phyloP scores from a whole-genome alignment of 2,888 invertebrate genomes.

The Hesperia comma region DNA sequence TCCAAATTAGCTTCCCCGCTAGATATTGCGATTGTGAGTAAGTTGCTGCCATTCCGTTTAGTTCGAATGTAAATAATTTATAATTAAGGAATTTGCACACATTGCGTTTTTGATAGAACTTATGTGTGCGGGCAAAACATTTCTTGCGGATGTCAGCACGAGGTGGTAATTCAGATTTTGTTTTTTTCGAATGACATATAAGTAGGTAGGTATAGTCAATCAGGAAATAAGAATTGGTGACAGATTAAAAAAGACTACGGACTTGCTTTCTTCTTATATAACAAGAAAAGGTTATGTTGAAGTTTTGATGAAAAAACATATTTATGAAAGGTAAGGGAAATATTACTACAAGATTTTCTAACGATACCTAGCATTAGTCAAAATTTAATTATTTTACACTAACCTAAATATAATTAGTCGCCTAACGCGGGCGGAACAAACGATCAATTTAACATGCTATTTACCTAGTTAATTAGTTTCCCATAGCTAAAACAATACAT shows the following conservation, averaged over 20 bases:
- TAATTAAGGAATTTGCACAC: background rate
- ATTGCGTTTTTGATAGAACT: background rate
- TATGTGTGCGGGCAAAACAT: background rate
- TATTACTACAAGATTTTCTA: too few species aligned
- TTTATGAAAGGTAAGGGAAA: too few species aligned
- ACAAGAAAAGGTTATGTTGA: too few species aligned
- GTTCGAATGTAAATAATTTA: conserved; percentile 12
- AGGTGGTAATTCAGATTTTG: background rate
- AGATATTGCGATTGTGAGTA: conserved; percentile 14
- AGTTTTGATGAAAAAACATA: too few species aligned
- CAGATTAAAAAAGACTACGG: too few species aligned
- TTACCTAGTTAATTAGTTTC: conserved; percentile 7
- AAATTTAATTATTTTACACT: too few species aligned
- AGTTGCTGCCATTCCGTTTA: conserved; percentile 5
- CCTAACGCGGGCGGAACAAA: conserved; percentile 5
- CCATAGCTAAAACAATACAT: conserved; percentile 9
- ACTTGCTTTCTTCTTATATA: too few species aligned
- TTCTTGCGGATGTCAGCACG: background rate
- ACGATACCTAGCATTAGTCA: too few species aligned
- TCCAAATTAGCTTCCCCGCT: conserved; percentile 18
- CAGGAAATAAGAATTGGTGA: too few species aligned
- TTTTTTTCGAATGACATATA: too few species aligned
- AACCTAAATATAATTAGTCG: too few species aligned
- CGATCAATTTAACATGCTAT: conserved; percentile 6
- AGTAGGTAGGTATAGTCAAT: too few species aligned